These are phyloP conservation scores for Sminthopsis crassicaudata DNA, from an alignment of 2,113 vertebrate species.

Conservation along the genomic window DNA sequence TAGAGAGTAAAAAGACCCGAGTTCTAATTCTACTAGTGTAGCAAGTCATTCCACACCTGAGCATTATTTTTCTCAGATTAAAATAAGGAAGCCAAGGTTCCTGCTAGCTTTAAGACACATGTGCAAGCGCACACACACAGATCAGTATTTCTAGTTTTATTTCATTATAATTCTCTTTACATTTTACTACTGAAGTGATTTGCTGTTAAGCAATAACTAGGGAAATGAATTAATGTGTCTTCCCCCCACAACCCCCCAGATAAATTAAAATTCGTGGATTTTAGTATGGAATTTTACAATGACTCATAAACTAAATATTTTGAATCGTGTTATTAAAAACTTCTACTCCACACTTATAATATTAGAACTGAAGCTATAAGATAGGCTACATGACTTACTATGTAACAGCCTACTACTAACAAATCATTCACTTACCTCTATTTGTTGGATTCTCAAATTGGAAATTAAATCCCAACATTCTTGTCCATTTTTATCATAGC, in stretches of 20 bases:
- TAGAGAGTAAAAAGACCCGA: background rate
- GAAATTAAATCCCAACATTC: slow-evolving; percentile 95
- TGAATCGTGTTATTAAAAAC: background rate
- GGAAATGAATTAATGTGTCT: background rate
- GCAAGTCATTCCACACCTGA: background rate
- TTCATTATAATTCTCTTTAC: background rate
- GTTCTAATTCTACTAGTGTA: background rate
- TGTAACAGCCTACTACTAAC: background rate
- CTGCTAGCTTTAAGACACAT: background rate
- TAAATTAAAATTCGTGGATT: background rate
- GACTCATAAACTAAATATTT: background rate
- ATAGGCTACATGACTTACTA: background rate
- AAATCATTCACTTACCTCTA: slow-evolving; percentile 90
- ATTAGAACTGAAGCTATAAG: background rate
- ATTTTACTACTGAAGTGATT: background rate
- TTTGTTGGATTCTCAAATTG: slow-evolving; percentile 95
- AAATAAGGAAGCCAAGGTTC: background rate
- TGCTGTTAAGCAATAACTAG: background rate
- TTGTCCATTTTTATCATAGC: slow-evolving; percentile 92
- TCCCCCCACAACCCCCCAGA: background rate
- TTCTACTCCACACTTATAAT: background rate
- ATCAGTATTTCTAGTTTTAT: background rate
- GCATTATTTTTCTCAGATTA: background rate
- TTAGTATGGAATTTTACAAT: background rate
- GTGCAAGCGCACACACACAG: background rate